phyloP scores from a whole-genome alignment of 1,140 invertebrate genomes.

The Papilio xuthus region DNA sequence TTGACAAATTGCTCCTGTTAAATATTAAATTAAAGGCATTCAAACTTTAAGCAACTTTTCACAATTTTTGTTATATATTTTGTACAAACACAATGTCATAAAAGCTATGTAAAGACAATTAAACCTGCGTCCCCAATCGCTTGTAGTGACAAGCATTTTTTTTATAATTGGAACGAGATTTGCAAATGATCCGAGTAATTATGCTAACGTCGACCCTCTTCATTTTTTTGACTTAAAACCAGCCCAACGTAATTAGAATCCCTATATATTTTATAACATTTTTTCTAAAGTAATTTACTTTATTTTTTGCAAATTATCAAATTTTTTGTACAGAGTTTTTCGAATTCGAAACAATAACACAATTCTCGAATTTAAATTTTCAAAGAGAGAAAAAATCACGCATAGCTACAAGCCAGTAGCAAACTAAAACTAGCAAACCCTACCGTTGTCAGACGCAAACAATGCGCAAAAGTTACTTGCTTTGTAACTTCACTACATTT shows the following conservation, averaged over 20 bases:
- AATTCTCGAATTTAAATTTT: conserved; percentile 29
- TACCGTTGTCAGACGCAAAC: conserved; percentile 47
- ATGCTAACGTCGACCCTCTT: conserved; percentile 78
- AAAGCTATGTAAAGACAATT: conserved; percentile 43
- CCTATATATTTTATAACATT: conserved; percentile 50
- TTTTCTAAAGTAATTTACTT: conserved; percentile 36
- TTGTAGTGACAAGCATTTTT: conserved; percentile 71
- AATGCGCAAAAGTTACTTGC: conserved; percentile 53
- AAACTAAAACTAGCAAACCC: too few species aligned
- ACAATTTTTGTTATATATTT: background rate
- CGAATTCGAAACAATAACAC: background rate
- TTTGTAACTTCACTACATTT: conserved; percentile 59
- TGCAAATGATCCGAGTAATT: conserved; percentile 79
- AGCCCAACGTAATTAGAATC: conserved; percentile 59
- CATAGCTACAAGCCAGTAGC: too few species aligned
- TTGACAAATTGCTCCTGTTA: background rate
- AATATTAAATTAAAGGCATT: too few species aligned
- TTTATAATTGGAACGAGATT: conserved; percentile 74
- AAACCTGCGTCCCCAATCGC: conserved; percentile 54
- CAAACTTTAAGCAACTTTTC: too few species aligned
- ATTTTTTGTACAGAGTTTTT: background rate
- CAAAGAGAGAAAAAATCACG: conserved; percentile 57
- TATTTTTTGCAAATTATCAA: conserved; percentile 20
- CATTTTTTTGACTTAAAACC: conserved; percentile 61
- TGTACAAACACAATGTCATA: background rate